These are phyloP conservation scores for Drosophila nikananu DNA, from an alignment of 1,140 invertebrate species.

Conservation along the genomic window DNA sequence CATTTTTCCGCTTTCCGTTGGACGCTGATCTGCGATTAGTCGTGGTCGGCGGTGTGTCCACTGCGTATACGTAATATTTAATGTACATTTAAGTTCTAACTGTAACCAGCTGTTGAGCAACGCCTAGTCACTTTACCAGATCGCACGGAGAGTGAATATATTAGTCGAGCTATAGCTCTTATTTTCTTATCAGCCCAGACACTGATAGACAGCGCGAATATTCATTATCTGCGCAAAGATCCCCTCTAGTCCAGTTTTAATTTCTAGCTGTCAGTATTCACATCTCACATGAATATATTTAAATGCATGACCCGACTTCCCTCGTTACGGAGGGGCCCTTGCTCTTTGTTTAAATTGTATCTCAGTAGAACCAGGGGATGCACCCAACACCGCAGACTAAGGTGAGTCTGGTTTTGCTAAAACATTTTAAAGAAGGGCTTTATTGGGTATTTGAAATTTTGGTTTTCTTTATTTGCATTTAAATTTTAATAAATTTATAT, in stretches of 20 bases:
- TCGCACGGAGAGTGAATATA: neutral
- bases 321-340: neutral
- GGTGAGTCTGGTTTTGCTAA: slow-evolving; percentile 11
- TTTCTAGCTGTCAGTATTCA: slow-evolving; percentile 8
- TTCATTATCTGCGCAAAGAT: slow-evolving; percentile 11
- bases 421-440: neutral
- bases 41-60: slow-evolving; percentile 43
- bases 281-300: slow-evolving; percentile 13
- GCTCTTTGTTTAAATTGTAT: neutral
- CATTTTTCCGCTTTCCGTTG: neutral
- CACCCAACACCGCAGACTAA: neutral
- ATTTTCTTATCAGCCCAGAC: slow-evolving; percentile 31
- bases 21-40: slow-evolving; percentile 31
- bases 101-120: slow-evolving; percentile 8
- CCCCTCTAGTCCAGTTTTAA: slow-evolving; percentile 6
- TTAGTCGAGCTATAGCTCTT: neutral
- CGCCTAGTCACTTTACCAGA: neutral
- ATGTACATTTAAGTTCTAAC: neutral
- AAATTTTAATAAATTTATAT: neutral
- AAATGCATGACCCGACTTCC: slow-evolving; percentile 4
- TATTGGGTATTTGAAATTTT: neutral
- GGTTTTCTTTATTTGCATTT: neutral
- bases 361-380: neutral
- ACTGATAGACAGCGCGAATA: slow-evolving; percentile 16
- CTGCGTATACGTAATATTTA: slow-evolving; percentile 51